Evolutionary conservation across 2,888 invertebrate genomes (phyloP).

Genomic region (Lochmaea crataegi): DNA sequence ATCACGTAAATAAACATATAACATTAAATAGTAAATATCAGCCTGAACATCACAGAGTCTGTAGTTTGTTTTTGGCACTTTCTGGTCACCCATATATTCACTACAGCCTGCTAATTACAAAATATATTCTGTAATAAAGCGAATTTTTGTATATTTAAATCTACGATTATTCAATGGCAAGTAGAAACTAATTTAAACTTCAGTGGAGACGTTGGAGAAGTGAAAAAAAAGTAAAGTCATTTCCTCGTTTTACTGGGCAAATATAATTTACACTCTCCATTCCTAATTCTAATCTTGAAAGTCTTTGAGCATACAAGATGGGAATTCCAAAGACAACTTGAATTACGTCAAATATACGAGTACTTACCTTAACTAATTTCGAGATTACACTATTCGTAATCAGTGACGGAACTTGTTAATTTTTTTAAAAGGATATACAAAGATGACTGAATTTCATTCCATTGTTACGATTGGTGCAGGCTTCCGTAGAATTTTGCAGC

Average conservation of each 20-base stretch:
- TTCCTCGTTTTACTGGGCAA: slow-evolving; percentile 6
- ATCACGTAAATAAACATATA: no score
- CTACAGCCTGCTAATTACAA: no score
- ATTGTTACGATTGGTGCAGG: no score
- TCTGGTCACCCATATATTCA: no score
- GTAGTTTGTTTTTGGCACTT: no score
- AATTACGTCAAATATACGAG: slow-evolving; percentile 10
- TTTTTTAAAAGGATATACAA: neutral
- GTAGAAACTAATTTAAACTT: slow-evolving; percentile 4
- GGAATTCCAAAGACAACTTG: neutral
- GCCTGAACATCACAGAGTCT: no score
- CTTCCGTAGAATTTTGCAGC: no score
- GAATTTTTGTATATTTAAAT: neutral
- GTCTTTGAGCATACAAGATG: slow-evolving; percentile 5
- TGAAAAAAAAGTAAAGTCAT: neutral
- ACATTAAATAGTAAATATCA: no score
- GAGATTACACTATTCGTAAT: slow-evolving; percentile 3
- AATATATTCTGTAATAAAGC: no score
- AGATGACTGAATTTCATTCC: no score
- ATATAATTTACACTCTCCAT: slow-evolving; percentile 9
- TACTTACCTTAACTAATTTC: slow-evolving; percentile 13
- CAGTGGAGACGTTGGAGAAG: neutral
- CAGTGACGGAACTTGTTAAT: neutral
- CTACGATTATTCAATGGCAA: neutral
- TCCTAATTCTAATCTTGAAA: slow-evolving; percentile 1